Evolutionary conservation across 2,797 vertebrate species (phyloP), one percentile per base, ranked within the genome.

Genomic region (Rhyacichthys aspro): DNA sequence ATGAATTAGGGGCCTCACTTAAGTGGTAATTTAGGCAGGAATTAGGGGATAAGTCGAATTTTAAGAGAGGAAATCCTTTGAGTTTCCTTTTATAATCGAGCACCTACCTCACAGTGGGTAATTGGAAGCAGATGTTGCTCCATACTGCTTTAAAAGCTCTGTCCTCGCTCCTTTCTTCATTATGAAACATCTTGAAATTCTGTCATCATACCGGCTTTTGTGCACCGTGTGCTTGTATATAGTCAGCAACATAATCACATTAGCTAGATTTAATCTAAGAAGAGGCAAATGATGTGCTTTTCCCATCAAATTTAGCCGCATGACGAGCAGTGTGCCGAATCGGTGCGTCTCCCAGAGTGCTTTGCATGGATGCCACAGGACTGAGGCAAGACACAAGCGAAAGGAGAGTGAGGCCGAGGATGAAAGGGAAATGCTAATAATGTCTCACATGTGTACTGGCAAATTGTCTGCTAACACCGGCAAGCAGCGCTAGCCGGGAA

Each of bases 121-220:
- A 92, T 88, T 86, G 79, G 84, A 89, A 79, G 79, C 89, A 93
- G 90, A 91, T 92, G 90, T 91, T 85, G 75, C 84, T 86, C 74
- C 73, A 85, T 80, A 77, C 76, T 69, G 78, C 78, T 81, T 82
- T 82, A 66, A 81, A 80, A 65, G 66, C 67, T 64, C 62, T 32
- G 18, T 67, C 57, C 47, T n/a, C 28, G 43, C 48, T 67, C 58
- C n/a, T n/a, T 18, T 14, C 19, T 38, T 58, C 42, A 37, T 36
- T 61, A 38, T 68, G 83, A 88, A 88, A 91, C 80, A 71, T 84
- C 81, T 76, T 86, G 86, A 88, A 88, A 89, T 85, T 83, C 83
- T 89, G 89, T 88, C 85, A 85, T 86, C 85, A 87, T 85, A 67
- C 76, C 11, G 12, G 64, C 76, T 81, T 85, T 86, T 84, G 74